Evolutionary conservation across 2,888 invertebrate species (phyloP).

Genomic region (Sphecodes monilicornis): DNA sequence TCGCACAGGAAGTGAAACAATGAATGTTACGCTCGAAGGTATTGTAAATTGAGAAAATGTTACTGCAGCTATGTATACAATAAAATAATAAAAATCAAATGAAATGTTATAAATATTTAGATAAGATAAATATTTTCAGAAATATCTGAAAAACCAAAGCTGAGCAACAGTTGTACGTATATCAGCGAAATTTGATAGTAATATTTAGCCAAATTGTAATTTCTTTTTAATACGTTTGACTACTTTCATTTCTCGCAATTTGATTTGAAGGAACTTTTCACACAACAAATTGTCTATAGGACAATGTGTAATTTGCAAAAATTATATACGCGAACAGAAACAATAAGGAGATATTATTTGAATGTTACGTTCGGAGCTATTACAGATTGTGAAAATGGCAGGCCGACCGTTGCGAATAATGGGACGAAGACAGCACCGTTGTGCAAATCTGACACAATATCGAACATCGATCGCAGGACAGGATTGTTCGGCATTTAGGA

Average conservation of each 20-base stretch:
- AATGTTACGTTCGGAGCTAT: not conserved
- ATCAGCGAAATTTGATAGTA: no score
- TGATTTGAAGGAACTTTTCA: no score
- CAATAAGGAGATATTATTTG: not conserved
- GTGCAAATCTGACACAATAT: slow-evolving; percentile 27
- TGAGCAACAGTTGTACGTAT: no score
- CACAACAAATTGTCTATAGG: not conserved
- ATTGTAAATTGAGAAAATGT: not conserved
- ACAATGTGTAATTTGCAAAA: not conserved
- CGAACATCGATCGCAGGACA: slow-evolving; percentile 52
- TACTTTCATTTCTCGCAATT: no score
- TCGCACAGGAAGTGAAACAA: not conserved
- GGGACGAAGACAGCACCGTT: slow-evolving; percentile 8
- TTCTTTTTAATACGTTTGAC: no score
- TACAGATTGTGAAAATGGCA: not conserved
- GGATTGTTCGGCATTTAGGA: slow-evolving; percentile 72
- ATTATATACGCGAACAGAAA: not conserved
- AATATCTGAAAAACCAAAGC: no score
- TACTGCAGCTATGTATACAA: no score
- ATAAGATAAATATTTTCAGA: no score
- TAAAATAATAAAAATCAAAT: no score
- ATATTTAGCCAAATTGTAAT: no score
- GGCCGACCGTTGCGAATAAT: not conserved
- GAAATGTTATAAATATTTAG: no score
- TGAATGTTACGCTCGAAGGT: not conserved